Conservation (phyloP, 2,113 vertebrate genomes). For the Procavia capensis region DNA sequence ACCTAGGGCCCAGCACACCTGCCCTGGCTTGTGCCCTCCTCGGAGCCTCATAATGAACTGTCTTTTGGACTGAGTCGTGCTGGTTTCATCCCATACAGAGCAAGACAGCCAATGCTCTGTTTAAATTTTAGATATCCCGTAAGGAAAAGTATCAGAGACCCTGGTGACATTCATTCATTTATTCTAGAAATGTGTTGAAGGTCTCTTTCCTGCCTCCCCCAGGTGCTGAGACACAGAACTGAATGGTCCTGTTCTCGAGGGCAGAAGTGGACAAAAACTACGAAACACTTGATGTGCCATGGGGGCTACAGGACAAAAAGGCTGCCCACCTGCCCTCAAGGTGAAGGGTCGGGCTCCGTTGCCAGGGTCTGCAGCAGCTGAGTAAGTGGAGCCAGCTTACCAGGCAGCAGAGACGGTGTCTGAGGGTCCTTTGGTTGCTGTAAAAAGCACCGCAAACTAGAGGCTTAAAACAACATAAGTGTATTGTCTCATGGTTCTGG, state of each 20-base stretch:
- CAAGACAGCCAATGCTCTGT: not conserved
- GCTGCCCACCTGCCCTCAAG: accelerated
- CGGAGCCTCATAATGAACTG: not conserved
- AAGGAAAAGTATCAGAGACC: not conserved
- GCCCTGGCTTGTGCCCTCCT: not conserved
- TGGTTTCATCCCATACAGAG: not conserved
- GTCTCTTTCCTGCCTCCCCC: not conserved
- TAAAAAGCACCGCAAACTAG: not conserved
- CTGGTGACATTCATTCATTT: not conserved
- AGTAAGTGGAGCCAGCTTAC: not conserved
- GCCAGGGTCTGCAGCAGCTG: not conserved
- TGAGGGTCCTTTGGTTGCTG: not conserved
- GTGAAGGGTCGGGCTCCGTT: not conserved
- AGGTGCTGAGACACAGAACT: not conserved
- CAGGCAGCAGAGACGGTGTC: not conserved
- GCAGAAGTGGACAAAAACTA: not conserved
- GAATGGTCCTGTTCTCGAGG: not conserved
- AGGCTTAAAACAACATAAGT: not conserved
- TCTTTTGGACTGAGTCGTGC: no score
- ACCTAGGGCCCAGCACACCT: not conserved
- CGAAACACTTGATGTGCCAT: not conserved
- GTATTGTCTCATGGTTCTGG: not conserved
- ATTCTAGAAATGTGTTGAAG: not conserved
- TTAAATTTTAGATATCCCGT: not conserved
- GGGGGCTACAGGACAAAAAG: not conserved